Base-by-base conservation (phyloP, 2,113 vertebrate genomes). In the Gobio gobio region DNA sequence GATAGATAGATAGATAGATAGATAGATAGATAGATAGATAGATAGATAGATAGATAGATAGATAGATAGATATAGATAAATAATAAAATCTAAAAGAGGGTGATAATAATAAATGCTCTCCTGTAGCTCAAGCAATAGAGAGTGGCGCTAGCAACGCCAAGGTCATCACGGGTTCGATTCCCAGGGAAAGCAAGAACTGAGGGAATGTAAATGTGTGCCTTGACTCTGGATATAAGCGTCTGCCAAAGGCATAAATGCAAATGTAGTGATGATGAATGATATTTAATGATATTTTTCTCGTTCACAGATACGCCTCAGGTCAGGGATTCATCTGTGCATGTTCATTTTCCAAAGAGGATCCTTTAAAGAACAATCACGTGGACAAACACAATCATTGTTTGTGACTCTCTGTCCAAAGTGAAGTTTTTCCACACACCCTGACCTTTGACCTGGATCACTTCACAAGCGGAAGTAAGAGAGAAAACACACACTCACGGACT, bases 311-410 rank as follows among this genome's bases (percentile, higher is more conserved):
- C 14, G 1, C 54, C 20, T 61, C 5, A 24, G 9, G 58, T 45
- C 36, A 4, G 58, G 22, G 40, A 64, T 36, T 47, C 40, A 63
- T 78, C 76, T 80, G 58, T 47, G 78, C 78, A 64, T 80, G 78
- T 63, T 40, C 58, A 64, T 20, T 47, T 80, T 29, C 78, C 58
- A 64, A 80, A 80, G 77, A 79, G 26, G 40, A 26, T 40, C 58
- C 58, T 63, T 9, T 79, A 10, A 74, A 49, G 72, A 79, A 10
- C 58, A 63, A 61, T 43, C 56, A 78, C 10, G 40, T 61, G 56
- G 56, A 59, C 33, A 18, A 43, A 72, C 10, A 36, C 64, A 40
- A 16, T 10, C n/a, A 29, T 26, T 61, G 56, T 24, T 45, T 79
- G 8, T 78, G 45, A 29, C 1, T 0, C 8, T 29, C 54, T 8